Evolutionary conservation across 2,888 invertebrate species (phyloP).

Genomic region (Flexamia atlantica): DNA sequence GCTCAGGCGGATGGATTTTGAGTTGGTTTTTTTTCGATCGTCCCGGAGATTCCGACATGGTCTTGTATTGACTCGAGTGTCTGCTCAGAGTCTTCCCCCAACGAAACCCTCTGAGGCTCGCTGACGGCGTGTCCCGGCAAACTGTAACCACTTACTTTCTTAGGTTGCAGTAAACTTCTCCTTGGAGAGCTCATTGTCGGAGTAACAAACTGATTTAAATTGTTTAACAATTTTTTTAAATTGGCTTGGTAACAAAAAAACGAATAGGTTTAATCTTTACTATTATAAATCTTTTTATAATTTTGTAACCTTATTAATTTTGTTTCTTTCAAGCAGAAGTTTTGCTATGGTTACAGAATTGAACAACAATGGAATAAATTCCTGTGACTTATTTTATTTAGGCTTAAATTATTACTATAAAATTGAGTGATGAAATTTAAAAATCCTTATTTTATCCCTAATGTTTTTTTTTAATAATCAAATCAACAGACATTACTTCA

Average conservation of each 20-base stretch:
- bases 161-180: neutral
- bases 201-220: no score
- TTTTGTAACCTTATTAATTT: neutral
- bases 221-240: no score
- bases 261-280: no score
- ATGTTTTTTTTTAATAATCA: no score
- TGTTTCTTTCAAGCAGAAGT: neutral
- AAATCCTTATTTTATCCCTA: no score
- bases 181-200: slow-evolving; percentile 7
- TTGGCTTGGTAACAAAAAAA: neutral
- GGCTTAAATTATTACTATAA: no score
- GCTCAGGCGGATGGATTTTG: slow-evolving; percentile 29
- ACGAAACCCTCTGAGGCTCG: neutral
- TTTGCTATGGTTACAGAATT: neutral
- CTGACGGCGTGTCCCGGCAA: neutral
- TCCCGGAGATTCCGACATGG: neutral
- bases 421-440: no score
- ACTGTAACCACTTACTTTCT: neutral
- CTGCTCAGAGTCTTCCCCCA: neutral
- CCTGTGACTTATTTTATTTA: no score
- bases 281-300: neutral
- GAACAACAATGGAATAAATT: no score
- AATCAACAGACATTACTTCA: no score
- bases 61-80: neutral
- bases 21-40: neutral